Conservation (phyloP, 1,140 invertebrate genomes). For the Atopsyche davidsoni region DNA sequence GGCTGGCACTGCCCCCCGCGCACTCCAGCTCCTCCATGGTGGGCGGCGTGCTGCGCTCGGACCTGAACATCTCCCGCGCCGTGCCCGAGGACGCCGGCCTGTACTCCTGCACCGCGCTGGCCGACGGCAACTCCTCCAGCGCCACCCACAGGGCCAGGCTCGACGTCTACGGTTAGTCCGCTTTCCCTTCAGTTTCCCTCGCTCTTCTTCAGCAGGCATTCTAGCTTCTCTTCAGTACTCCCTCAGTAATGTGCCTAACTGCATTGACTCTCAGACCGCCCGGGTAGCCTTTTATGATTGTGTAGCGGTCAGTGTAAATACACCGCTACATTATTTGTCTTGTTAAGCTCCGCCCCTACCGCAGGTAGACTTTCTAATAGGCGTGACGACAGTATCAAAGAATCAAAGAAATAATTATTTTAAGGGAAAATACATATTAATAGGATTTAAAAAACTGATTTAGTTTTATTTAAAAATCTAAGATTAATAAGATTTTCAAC, state of each 20-base stretch:
- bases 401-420: too few relatives aligned
- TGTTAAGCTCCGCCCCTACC: too few relatives aligned
- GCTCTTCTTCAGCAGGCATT: neutral
- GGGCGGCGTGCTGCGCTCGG: slow-evolving; percentile 4
- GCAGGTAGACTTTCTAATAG: too few relatives aligned
- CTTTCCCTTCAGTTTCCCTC: neutral
- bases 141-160: slow-evolving; percentile 20
- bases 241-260: neutral
- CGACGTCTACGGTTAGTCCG: slow-evolving; percentile 22
- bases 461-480: too few relatives aligned
- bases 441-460: too few relatives aligned
- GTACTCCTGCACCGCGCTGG: slow-evolving; percentile 21
- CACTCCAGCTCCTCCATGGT: neutral
- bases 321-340: too few relatives aligned
- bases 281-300: neutral
- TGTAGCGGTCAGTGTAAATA: too few relatives aligned
- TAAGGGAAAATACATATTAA: too few relatives aligned
- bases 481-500: too few relatives aligned
- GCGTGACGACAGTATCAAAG: too few relatives aligned
- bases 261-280: neutral
- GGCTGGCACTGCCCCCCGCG: slow-evolving; percentile 6
- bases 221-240: neutral
- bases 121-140: slow-evolving; percentile 8
- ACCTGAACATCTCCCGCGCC: slow-evolving; percentile 15
- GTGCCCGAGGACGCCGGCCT: slow-evolving; percentile 21